Conservation (phyloP, 2,797 vertebrate genomes). For the Acipenser transmontanus region DNA sequence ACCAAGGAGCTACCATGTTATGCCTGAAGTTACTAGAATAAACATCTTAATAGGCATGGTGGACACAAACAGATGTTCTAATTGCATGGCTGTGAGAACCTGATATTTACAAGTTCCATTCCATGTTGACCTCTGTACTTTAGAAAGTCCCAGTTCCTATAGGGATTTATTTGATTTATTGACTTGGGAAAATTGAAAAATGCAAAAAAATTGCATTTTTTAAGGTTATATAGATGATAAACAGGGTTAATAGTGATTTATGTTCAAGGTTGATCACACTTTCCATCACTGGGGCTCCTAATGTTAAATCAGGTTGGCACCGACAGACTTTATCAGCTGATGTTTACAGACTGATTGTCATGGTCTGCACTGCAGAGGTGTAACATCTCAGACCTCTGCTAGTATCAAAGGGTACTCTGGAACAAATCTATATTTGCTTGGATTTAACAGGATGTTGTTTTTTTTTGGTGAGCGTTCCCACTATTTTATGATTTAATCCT, state of each 20-base stretch:
- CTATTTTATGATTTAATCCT: too few species aligned
- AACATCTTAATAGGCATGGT: constrained; percentile 47
- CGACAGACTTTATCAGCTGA: constrained; percentile 1
- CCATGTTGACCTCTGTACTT: constrained; percentile 47
- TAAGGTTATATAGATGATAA: constrained; percentile 38
- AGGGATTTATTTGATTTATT: constrained; percentile 52
- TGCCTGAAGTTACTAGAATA: constrained; percentile 48
- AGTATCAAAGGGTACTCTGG: too few species aligned
- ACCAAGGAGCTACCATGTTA: constrained; percentile 33
- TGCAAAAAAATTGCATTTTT: constrained; percentile 42
- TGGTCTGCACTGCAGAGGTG: constrained; percentile 12
- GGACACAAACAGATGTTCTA: constrained; percentile 55
- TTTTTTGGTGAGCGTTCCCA: too few species aligned
- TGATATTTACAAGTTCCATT: constrained; percentile 42
- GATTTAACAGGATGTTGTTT: too few species aligned
- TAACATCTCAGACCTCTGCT: too few species aligned
- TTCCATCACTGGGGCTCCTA: neutral
- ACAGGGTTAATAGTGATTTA: constrained; percentile 31
- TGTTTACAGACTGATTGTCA: neutral
- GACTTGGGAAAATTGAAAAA: constrained; percentile 43
- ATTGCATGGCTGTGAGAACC: constrained; percentile 44
- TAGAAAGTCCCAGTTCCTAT: constrained; percentile 36
- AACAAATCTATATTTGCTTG: too few species aligned
- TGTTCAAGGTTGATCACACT: neutral
- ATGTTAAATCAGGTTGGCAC: constrained; percentile 2